Percentiles rank a stretch among this genome's conserved stretches.
These are phyloP conservation scores for Ridgeia piscesae DNA, from an alignment of 1,140 invertebrate species.

Conservation along the genomic window DNA sequence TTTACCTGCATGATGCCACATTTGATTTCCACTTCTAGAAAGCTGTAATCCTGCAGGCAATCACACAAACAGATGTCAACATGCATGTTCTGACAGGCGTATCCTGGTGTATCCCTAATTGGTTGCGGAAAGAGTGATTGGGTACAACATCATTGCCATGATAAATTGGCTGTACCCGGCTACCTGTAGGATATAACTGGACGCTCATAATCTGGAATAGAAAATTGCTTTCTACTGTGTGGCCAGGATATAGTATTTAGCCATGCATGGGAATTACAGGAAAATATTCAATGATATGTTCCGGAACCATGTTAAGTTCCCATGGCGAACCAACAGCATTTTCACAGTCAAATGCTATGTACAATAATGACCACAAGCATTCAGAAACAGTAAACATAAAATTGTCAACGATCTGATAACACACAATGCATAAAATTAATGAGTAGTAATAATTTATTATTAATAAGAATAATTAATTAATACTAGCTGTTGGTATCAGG, in stretches of 20 bases:
- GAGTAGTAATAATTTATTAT: no score
- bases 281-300: no score
- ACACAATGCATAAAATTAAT: no score
- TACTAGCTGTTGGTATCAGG: no score
- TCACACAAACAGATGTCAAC: not conserved
- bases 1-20: constrained; percentile 88
- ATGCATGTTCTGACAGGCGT: not conserved
- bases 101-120: not conserved
- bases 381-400: no score
- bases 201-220: not conserved
- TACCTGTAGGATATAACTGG: not conserved
- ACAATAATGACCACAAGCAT: no score
- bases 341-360: no score
- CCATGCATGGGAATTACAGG: not conserved
- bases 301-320: no score
- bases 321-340: no score
- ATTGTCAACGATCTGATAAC: no score
- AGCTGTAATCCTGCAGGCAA: constrained; percentile 69
- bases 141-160: not conserved
- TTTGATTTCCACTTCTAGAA: constrained; percentile 89
- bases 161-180: not conserved
- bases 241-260: not conserved
- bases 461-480: no score
- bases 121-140: not conserved
- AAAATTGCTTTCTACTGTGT: not conserved